Conservation (phyloP, 2,113 vertebrate species). For the Vanacampus margaritifer region DNA sequence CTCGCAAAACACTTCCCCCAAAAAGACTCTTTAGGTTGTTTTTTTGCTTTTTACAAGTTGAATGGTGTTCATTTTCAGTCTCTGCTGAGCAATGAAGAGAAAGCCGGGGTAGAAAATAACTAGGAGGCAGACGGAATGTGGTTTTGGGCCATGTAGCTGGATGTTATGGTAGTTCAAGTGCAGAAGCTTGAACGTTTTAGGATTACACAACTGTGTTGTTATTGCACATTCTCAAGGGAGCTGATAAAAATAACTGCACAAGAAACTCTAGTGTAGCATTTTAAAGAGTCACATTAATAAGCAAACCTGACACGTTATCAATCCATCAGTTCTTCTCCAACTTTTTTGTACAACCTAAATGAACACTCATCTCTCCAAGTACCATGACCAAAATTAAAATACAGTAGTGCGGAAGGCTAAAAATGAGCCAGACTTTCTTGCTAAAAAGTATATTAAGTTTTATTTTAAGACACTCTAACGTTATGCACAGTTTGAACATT, state of each 20-base stretch:
- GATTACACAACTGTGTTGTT: slow-evolving; percentile 15
- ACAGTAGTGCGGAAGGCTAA: no score
- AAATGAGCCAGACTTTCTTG: no score
- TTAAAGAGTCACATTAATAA: background rate
- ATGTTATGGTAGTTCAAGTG: slow-evolving; percentile 20
- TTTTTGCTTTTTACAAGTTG: slow-evolving; percentile 16
- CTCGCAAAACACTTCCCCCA: slow-evolving; percentile 35
- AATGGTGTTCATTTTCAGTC: slow-evolving; percentile 28
- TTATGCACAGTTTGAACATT: no score
- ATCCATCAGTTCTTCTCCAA: background rate
- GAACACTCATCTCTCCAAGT: background rate
- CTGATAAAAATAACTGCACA: slow-evolving; percentile 31
- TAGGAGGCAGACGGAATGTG: slow-evolving; percentile 19
- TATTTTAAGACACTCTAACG: no score
- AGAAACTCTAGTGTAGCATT: slow-evolving; percentile 28
- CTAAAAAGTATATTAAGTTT: no score
- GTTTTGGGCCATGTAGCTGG: slow-evolving; percentile 13
- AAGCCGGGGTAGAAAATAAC: slow-evolving; percentile 22
- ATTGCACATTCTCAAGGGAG: slow-evolving; percentile 44
- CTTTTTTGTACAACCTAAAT: no score
- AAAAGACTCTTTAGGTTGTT: slow-evolving; percentile 36
- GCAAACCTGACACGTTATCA: background rate
- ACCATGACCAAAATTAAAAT: no score
- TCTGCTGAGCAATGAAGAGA: slow-evolving; percentile 13
- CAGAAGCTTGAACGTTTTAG: slow-evolving; percentile 23